phyloP scores from a whole-genome alignment of 2,888 invertebrate genomes.

The Anarsia innoxiella region DNA sequence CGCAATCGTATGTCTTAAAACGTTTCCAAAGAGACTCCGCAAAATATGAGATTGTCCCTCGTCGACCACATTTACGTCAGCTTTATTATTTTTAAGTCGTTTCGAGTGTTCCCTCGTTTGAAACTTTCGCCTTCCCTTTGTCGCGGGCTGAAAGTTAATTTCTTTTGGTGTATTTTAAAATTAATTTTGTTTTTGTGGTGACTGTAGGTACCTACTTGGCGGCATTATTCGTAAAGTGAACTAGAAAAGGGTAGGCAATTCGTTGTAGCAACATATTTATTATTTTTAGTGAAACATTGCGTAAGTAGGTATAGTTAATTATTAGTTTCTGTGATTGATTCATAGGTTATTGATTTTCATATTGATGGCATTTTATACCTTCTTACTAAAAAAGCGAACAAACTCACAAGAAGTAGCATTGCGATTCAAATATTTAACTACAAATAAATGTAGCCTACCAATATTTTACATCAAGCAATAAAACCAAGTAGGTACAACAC shows the following conservation, averaged over 20 bases:
- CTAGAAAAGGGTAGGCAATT: too few species aligned
- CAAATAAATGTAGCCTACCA: too few species aligned
- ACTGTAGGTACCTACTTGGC: too few species aligned
- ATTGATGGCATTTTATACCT: conserved; percentile 28
- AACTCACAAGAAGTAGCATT: too few species aligned
- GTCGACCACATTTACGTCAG: conserved; percentile 39
- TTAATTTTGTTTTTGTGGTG: conserved; percentile 71
- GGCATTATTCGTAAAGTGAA: too few species aligned
- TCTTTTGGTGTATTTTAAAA: conserved; percentile 74
- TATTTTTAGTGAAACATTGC: too few species aligned
- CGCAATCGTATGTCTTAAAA: conserved; percentile 4
- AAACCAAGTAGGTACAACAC: conserved; percentile 36
- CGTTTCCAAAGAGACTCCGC: conserved; percentile 27
- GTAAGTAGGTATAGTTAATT: too few species aligned
- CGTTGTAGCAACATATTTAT: too few species aligned
- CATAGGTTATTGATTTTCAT: too few species aligned
- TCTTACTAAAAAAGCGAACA: too few species aligned
- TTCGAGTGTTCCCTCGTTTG: conserved; percentile 55
- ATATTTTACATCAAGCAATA: conserved; percentile 36
- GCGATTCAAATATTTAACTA: too few species aligned
- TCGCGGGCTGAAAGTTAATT: conserved; percentile 64
- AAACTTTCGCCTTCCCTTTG: conserved; percentile 58
- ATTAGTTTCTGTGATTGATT: too few species aligned
- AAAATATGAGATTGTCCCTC: conserved; percentile 38
- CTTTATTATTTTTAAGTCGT: conserved; percentile 70